Evolutionary conservation across 2,797 vertebrate genomes (phyloP), one percentile per base, ranked within the genome.

Genomic region (Melanotaenia boesemani): DNA sequence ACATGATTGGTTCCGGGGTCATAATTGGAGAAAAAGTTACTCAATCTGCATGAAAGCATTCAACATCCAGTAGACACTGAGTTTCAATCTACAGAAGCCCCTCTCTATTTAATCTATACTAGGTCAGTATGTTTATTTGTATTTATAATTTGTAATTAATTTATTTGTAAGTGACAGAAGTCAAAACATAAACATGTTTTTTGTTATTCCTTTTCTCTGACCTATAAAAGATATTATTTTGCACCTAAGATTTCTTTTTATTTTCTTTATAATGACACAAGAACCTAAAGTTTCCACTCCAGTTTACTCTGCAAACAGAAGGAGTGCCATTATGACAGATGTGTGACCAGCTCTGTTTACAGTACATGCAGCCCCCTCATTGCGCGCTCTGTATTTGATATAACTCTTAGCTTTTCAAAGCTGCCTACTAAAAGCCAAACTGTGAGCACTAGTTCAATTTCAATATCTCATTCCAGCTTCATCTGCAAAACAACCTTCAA

Each of bases 281-380:
- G 70, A 85, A 86, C 88, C 70, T 78, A 81, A 90, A 88, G 78
- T 84, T 91, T 89, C 84, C 89, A 84, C 79, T 86, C 74, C 67
- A 78, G 76, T 76, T 84, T 67, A 55, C 70, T 85, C 72, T 60
- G 71, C 81, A 86, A 87, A 85, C 82, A 86, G 80, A 59, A 67
- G 78, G 59, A 65, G 11, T 41, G 77, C 77, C 63, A 76, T 77
- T 37, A 76, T 73, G 77, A 91, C 84, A 88, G 81, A 90, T 88
- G 84, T 83, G 81, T 72, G 75, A 69, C 76, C 30, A 26, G 41
- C 71, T 85, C 61, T 88, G 88, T 93, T 91, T 92, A 93, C 81
- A 85, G 83, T 69, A 87, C 81, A 79, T 52, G 5, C 71, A 58
- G 85, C 74, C 48, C 63, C 66, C 52, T 76, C 77, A 69, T 86